Evolutionary conservation across 2,888 invertebrate genomes (phyloP), one percentile per base, ranked within the genome.

Genomic region (Drosophila setosimentum): DNA sequence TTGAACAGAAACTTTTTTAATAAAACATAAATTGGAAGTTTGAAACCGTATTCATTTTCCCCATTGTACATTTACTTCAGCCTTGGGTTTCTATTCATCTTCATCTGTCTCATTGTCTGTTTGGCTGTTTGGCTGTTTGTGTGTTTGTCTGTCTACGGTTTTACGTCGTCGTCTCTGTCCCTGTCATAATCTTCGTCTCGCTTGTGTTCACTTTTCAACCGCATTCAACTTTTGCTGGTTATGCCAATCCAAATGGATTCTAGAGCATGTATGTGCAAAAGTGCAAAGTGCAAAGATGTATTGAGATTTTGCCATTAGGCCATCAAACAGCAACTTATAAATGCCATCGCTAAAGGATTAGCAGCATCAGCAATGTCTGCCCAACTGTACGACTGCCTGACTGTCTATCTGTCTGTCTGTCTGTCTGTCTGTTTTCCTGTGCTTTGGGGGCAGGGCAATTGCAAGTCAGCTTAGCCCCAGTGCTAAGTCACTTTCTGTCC

Each of bases 261-360:
- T 37, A 11, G 45, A 58, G 59, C 24, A 67, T 67, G 62, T 60
- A 67, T 67, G 74, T 55, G 82, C 68, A 73, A 78, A 65, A 68
- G 80, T 75, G 70, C 76, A 82, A 82, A 75, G 74, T 75, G 74
- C 70, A 78, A 72, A 89, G 76, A 80, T 72, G 77, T 80, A 80
- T 78, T 80, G 78, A 89, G 79, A 84, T 73, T 78, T 72, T 51
- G 73, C 76, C 73, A 73, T 83, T 83, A 84, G 87, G 87, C 79
- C 85, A 70, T 75, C 73, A 68, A 54, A 60, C 57, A 55, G 67
- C 45, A 75, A 68, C 82, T 75, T 66, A 83, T 70, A 50, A 69
- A 66, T 74, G 78, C 79, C 77, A 78, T 65, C 68, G 62, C 62
- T 57, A 62, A 74, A 60, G 83, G 89, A 86, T 86, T 87, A 84